A percentile compares a stretch with the other conserved stretches of the same genome.
Evolutionary conservation across 2,797 vertebrate species (phyloP).

Genomic region (Phalloptychus januarius): DNA sequence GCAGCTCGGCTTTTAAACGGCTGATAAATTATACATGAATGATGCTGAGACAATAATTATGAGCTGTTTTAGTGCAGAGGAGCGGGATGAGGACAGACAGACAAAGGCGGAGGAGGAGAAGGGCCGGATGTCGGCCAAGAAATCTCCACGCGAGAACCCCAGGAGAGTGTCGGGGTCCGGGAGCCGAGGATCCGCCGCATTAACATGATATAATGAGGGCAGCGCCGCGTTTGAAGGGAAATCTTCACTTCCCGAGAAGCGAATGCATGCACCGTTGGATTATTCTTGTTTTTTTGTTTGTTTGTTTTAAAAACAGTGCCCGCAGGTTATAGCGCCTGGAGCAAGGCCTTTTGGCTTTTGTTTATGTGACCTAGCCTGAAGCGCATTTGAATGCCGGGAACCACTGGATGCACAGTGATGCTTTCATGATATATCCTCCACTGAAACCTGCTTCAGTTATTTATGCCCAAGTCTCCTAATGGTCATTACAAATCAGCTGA

Average conservation of each 20-base stretch:
- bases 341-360: conserved; percentile 55
- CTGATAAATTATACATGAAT: conserved; percentile 83
- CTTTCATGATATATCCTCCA: conserved; percentile 18
- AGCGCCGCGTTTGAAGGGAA: conserved; percentile 35
- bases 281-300: conserved; percentile 44
- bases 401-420: conserved; percentile 18
- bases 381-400: conserved; percentile 12
- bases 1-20: conserved; percentile 79
- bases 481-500: conserved; percentile 74
- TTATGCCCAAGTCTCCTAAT: conserved; percentile 54
- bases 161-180: conserved; percentile 42
- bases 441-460: conserved; percentile 16
- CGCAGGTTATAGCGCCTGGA: conserved; percentile 54
- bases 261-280: conserved; percentile 29
- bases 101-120: conserved; percentile 44
- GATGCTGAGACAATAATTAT: conserved; percentile 80
- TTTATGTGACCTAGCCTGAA: conserved; percentile 62
- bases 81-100: conserved; percentile 61
- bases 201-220: conserved; percentile 63
- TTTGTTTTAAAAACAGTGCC: conserved; percentile 44
- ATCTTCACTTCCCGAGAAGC: conserved; percentile 22
- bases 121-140: conserved; percentile 56
- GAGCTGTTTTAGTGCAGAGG: conserved; percentile 70
- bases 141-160: conserved; percentile 50
- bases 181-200: conserved; percentile 67